phyloP scores from a whole-genome alignment of 64 coral and sea anemone species.

The Pocillopora verrucosa region DNA sequence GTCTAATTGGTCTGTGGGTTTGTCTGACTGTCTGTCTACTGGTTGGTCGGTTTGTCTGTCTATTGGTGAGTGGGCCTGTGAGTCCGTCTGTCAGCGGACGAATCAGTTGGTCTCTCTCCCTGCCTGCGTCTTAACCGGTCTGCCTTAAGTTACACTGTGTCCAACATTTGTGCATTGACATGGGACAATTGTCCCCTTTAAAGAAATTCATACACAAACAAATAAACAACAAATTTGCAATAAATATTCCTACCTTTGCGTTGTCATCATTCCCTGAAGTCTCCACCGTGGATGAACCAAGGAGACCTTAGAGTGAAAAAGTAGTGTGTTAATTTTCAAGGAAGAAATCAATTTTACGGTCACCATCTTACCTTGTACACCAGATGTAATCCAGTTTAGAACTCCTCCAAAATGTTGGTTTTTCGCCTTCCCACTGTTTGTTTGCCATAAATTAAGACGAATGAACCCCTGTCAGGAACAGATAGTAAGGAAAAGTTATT shows the following conservation, averaged over 20 bases:
- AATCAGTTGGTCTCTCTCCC: too few species aligned
- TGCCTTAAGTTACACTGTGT: too few species aligned
- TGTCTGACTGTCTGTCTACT: too few species aligned
- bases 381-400: slow-evolving; percentile 63
- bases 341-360: background rate
- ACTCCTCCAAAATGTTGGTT: slow-evolving; percentile 14
- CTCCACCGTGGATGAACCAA: background rate
- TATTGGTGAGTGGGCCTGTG: too few species aligned
- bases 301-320: background rate
- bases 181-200: too few species aligned
- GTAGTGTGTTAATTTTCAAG: background rate
- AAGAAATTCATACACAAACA: background rate
- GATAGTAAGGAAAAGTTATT: background rate
- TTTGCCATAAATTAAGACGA: slow-evolving; percentile 64
- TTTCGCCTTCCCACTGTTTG: background rate
- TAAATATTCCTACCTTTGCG: background rate
- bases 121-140: too few species aligned
- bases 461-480: slow-evolving; percentile 62
- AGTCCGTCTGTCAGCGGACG: too few species aligned
- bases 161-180: too few species aligned
- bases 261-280: background rate
- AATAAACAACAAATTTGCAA: background rate
- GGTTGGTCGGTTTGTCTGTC: too few species aligned
- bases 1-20: too few species aligned
- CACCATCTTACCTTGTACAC: slow-evolving; percentile 57